Evolutionary conservation across 92 coral and sea anemone genomes (phyloP).

Genomic region (Phenganax stokvisi): DNA sequence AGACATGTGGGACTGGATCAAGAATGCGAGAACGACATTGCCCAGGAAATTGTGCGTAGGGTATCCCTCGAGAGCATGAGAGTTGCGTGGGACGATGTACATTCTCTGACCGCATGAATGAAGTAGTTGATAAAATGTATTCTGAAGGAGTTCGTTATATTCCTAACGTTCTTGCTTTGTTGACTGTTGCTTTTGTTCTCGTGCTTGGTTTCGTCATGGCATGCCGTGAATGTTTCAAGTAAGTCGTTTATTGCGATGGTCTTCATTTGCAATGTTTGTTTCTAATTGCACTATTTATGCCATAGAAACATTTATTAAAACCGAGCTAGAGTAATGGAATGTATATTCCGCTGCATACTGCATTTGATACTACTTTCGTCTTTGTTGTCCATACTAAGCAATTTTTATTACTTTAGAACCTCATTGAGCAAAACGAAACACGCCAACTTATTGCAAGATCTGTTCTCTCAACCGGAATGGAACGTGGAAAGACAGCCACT

Average conservation of each 20-base stretch:
- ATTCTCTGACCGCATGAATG: not conserved
- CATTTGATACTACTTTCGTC: too few relatives aligned
- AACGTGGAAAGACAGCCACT: conserved; percentile 22
- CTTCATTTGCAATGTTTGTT: not conserved
- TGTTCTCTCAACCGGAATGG: not conserved
- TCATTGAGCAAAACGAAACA: not conserved
- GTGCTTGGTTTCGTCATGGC: not conserved
- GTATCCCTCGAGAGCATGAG: not conserved
- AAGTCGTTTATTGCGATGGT: not conserved
- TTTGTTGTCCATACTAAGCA: too few relatives aligned
- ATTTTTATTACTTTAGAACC: not conserved
- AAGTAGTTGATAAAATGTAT: not conserved
- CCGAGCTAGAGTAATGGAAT: too few relatives aligned
- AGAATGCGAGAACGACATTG: conserved; percentile 1
- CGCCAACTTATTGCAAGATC: not conserved
- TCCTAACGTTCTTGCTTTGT: not conserved
- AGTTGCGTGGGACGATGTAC: not conserved
- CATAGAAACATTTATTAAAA: too few relatives aligned
- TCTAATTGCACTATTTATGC: not conserved
- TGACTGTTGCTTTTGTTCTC: not conserved
- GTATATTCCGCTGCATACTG: too few relatives aligned
- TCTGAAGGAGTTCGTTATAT: conserved; percentile 1
- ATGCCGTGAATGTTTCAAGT: not conserved
- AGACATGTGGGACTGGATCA: not conserved
- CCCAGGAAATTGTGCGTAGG: not conserved